Percentiles rank a stretch among this genome's conserved stretches.
These are phyloP conservation scores for Fringilla coelebs DNA, from an alignment of 2,797 vertebrate genomes.

Conservation along the genomic window DNA sequence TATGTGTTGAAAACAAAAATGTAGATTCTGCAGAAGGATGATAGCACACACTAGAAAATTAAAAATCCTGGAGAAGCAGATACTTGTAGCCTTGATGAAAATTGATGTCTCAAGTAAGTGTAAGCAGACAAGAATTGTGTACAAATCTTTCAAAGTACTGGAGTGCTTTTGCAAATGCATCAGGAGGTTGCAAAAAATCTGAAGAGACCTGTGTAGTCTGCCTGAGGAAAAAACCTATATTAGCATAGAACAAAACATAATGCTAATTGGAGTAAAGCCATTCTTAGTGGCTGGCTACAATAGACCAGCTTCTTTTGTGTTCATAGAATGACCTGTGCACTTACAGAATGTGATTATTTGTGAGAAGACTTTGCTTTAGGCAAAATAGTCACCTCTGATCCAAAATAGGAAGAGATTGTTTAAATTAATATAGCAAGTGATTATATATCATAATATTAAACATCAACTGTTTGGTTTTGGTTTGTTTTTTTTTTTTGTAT, in stretches of 20 bases:
- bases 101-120: background rate
- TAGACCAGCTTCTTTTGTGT: background rate
- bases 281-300: background rate
- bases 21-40: background rate
- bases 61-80: background rate
- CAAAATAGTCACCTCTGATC: background rate
- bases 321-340: background rate
- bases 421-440: background rate
- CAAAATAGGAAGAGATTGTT: background rate
- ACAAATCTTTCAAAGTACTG: background rate
- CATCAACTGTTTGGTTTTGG: background rate
- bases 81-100: background rate
- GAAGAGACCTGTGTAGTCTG: background rate
- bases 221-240: background rate
- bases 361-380: background rate
- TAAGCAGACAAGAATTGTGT: background rate
- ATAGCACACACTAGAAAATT: background rate
- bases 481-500: background rate
- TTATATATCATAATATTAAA: background rate
- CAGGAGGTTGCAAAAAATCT: background rate
- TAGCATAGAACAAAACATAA: background rate
- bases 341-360: background rate
- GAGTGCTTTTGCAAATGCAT: background rate
- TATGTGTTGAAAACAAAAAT: background rate
- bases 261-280: background rate